Evolutionary conservation across 2,113 vertebrate genomes (phyloP).

Genomic region (Cygnus atratus): DNA sequence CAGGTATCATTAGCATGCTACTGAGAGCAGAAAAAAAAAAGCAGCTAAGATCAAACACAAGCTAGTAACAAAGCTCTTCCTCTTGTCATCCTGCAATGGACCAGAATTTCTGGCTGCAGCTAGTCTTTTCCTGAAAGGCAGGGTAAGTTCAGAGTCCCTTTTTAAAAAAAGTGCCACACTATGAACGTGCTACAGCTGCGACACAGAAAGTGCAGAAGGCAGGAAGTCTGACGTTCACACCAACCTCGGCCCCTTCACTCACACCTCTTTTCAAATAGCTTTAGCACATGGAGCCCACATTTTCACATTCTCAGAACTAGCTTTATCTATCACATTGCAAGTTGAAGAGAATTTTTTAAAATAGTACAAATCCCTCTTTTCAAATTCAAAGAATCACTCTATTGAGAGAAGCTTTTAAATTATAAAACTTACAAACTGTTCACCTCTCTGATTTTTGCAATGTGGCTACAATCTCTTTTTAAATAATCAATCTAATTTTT

Average conservation of each 20-base stretch:
- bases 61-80: conserved; percentile 64
- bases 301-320: conserved; percentile 42
- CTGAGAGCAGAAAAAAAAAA: conserved; percentile 31
- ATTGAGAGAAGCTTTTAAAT: neutral
- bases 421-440: neutral
- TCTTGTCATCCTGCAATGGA: conserved; percentile 21
- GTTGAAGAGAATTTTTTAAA: neutral
- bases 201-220: conserved; percentile 64
- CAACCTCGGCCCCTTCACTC: conserved; percentile 64
- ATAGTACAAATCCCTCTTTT: neutral
- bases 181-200: conserved; percentile 42
- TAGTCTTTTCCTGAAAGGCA: conserved; percentile 18
- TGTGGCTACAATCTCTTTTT: neutral
- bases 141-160: conserved; percentile 36
- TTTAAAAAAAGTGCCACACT: conserved; percentile 51
- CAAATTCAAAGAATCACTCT: neutral
- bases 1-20: conserved; percentile 67
- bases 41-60: conserved; percentile 61
- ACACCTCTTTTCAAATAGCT: conserved; percentile 71
- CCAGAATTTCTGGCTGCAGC: conserved; percentile 61
- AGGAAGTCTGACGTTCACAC: conserved; percentile 70
- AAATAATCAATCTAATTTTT: neutral
- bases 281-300: conserved; percentile 71
- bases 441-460: neutral
- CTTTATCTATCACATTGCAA: conserved; percentile 31